Evolutionary conservation across 2,888 invertebrate species (phyloP).

Genomic region (Apodemia mormo): DNA sequence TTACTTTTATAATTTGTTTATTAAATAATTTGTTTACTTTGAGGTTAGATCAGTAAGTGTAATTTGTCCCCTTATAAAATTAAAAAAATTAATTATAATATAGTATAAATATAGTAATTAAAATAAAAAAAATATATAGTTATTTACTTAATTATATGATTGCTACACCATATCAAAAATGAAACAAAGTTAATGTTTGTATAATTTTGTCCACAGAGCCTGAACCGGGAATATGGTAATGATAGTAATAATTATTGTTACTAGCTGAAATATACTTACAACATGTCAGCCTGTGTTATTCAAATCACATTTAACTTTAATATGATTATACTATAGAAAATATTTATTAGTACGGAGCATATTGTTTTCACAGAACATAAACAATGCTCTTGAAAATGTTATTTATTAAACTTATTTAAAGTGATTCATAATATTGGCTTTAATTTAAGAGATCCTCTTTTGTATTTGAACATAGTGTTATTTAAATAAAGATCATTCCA

Average conservation of each 20-base stretch:
- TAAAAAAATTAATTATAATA: too few species aligned
- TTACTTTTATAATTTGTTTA: too few species aligned
- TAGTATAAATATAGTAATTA: too few species aligned
- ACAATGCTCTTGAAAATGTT: conserved; percentile 44
- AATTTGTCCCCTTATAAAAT: too few species aligned
- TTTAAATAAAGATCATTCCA: conserved; percentile 70
- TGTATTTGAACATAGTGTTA: conserved; percentile 50
- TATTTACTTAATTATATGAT: too few species aligned
- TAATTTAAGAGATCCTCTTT: conserved; percentile 43
- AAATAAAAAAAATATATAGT: too few species aligned
- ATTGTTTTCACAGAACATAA: conserved; percentile 20
- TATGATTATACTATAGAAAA: conserved; percentile 34
- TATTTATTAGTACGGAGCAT: conserved; percentile 31
- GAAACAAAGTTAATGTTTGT: background rate
- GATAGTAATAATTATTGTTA: conserved; percentile 37
- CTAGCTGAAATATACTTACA: conserved; percentile 38
- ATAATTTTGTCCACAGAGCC: conserved; percentile 59
- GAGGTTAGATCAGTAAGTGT: too few species aligned
- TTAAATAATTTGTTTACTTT: too few species aligned
- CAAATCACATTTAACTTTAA: conserved; percentile 44
- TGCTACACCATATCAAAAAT: too few species aligned
- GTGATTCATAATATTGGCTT: conserved; percentile 34
- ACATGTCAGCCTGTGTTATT: conserved; percentile 44
- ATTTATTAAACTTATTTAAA: conserved; percentile 53
- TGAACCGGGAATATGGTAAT: conserved; percentile 45